Evolutionary conservation across 37 sponge, comb jelly and placozoan species (phyloP).

Genomic region (Tethya wilhelma): DNA sequence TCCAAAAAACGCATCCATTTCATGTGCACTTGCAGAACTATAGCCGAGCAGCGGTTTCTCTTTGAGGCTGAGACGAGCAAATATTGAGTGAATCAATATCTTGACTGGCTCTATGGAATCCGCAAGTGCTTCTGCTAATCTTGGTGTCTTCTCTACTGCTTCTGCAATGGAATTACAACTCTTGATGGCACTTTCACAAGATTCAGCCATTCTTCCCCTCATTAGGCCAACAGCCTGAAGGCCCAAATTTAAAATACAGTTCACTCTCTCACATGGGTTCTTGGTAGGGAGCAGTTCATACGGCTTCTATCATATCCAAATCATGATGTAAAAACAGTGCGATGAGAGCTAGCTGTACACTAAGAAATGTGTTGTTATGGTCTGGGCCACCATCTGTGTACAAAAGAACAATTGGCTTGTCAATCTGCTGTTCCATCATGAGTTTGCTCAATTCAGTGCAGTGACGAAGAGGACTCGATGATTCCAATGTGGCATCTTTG

Average conservation of each 20-base stretch:
- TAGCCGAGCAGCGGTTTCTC: background rate
- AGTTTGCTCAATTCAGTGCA: conserved; percentile 14
- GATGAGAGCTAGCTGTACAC: conserved; percentile 41
- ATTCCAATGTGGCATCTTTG: conserved; percentile 45
- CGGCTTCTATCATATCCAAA: conserved; percentile 40
- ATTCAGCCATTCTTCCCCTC: conserved; percentile 16
- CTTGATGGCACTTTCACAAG: background rate
- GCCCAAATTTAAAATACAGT: conserved; percentile 25
- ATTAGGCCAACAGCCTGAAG: conserved; percentile 61
- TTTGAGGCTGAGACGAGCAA: conserved; percentile 28
- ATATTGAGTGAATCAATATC: no score
- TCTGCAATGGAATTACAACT: conserved; percentile 23
- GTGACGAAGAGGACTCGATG: conserved; percentile 37
- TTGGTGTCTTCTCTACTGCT: background rate
- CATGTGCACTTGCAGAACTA: conserved; percentile 1
- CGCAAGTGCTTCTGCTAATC: background rate
- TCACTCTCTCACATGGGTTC: conserved; percentile 31
- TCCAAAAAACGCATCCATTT: conserved; percentile 12
- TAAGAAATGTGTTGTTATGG: conserved; percentile 31
- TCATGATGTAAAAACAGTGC: conserved; percentile 34
- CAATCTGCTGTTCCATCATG: background rate
- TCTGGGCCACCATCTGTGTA: conserved; percentile 75
- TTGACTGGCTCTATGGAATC: conserved; percentile 27
- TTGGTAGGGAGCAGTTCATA: conserved; percentile 35
- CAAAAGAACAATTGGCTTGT: background rate